Base-by-base conservation (phyloP, 2,113 vertebrate species). In the Synchiropus splendidus region DNA sequence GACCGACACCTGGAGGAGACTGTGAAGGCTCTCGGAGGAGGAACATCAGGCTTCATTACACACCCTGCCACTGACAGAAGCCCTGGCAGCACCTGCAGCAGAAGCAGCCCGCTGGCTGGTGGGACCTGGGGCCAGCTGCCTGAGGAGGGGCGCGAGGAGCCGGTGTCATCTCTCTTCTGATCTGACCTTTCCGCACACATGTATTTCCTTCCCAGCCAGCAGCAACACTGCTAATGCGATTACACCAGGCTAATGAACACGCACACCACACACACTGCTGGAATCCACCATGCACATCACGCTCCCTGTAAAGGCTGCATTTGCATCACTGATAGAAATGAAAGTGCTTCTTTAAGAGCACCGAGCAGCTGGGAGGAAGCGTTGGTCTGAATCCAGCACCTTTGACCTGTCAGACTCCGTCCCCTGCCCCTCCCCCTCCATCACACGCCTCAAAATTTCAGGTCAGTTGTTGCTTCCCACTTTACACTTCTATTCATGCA, bases 251-350 rank as follows among this genome's bases (percentile, higher is more conserved):
- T 85, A 85, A 85, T 83, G 81, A 83, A 83, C 78, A 42, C 39
- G 41, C 36, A 59, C 46, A 45, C 34, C 15, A 53, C 35, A 38
- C 57, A 42, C 56, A 40, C 39, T 32, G 41, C 36, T 35, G 39
- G 48, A 42, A 52, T 65, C 54, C 57, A 48, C 61, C 61, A 48
- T 64, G 70, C 77, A 80, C 78, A 77, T 83, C 77, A 80, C 82
- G 83, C 74, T 73, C 57, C 43, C 56, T 33, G 70, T 74, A 85
- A 85, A 85, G 79, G 83, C 80, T 83, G 82, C 80, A 84, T 85
- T 84, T 86, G 81, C 84, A 86, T 85, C 71, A 83, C 79, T 81
- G 81, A 84, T 77, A 77, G 76, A 81, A 85, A 79, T 79, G 68
- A 80, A 81, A 85, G 69, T 77, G 67, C 70, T 78, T 77, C 82